A percentile compares a stretch with the other conserved stretches of the same genome.
Conservation (phyloP, 2,113 vertebrate species). For the Casuarius casuarius region DNA sequence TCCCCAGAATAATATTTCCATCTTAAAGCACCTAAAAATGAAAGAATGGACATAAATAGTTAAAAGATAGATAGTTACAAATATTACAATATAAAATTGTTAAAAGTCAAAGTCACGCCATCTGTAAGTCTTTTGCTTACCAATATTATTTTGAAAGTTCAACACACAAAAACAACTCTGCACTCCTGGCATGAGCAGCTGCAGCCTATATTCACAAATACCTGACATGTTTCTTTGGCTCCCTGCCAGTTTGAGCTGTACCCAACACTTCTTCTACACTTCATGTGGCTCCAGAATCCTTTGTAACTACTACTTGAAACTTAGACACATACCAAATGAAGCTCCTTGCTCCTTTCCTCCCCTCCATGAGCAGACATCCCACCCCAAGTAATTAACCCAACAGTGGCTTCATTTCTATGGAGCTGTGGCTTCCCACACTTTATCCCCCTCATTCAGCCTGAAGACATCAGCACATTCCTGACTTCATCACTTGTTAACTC, state of each 20-base stretch:
- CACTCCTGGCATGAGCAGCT: slow-evolving; percentile 76
- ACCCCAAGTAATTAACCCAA: slow-evolving; percentile 80
- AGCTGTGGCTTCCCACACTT: slow-evolving; percentile 80
- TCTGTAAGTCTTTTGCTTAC: background rate
- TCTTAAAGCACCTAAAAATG: background rate
- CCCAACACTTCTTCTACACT: slow-evolving; percentile 69
- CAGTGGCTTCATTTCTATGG: slow-evolving; percentile 59
- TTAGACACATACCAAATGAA: slow-evolving; percentile 41
- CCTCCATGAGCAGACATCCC: slow-evolving; percentile 60
- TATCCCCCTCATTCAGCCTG: slow-evolving; percentile 65
- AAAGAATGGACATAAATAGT: background rate
- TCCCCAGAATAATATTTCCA: background rate
- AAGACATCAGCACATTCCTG: slow-evolving; percentile 87
- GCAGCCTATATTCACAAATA: slow-evolving; percentile 81
- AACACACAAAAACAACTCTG: background rate
- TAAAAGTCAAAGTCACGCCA: background rate
- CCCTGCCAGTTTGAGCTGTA: slow-evolving; percentile 67
- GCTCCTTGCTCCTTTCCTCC: slow-evolving; percentile 63
- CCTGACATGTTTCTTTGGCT: slow-evolving; percentile 81
- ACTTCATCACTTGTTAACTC: slow-evolving; percentile 84
- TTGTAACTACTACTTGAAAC: slow-evolving; percentile 68
- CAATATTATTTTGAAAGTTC: background rate
- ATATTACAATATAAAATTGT: background rate
- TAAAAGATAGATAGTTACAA: background rate
- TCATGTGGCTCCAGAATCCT: slow-evolving; percentile 55